Evolutionary conservation across 2,888 invertebrate species (phyloP), one percentile per base, ranked within the genome.

Genomic region (Sarcophaga variegata): DNA sequence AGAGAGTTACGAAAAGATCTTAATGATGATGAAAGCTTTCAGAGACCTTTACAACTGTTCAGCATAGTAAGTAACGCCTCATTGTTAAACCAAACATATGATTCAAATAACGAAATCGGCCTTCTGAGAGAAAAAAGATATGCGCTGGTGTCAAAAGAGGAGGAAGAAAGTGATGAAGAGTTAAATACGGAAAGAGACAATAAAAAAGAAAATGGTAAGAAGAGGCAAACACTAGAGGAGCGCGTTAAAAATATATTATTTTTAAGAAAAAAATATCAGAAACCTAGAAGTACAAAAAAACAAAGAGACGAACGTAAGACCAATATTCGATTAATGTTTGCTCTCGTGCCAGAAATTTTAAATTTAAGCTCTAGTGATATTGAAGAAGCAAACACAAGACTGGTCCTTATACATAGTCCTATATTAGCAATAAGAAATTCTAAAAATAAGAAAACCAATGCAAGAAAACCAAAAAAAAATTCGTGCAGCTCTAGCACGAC

Each of bases 361-460:
- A 85, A 85, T 67, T 81, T 85, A 67, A 81, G 72, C 8, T 86
- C 90, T 59, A 89, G 89, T 17, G 90, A 91, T 71, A 89, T 93
- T 12, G 92, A 92, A 71, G 93, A 93, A 80, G 93, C 92, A 4
- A 93, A 92, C 81, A 89, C 93, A 25, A 89, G 93, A 49, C 86
- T 93, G 45, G 90, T 93, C 87, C 83, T 93, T 60, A 90, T 92
- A 10, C 91, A 91, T 45, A 92, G 91, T 76, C 90, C 92, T 25
- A 86, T 90, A 1, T 79, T 92, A 17, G 90, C 90, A 4, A 67
- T 83, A 59, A 86, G 81, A 76, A 75, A 88, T 60, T 82, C 81
- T 11, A 85, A 86, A 59, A 85, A 62, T 77, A 86, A 64, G 45
- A 78, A 76, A 70, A 64, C 59, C 3, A 47, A 60, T 20, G 37